Base-by-base conservation (phyloP, 2,888 invertebrate genomes). In the Cactoblastis cactorum region DNA sequence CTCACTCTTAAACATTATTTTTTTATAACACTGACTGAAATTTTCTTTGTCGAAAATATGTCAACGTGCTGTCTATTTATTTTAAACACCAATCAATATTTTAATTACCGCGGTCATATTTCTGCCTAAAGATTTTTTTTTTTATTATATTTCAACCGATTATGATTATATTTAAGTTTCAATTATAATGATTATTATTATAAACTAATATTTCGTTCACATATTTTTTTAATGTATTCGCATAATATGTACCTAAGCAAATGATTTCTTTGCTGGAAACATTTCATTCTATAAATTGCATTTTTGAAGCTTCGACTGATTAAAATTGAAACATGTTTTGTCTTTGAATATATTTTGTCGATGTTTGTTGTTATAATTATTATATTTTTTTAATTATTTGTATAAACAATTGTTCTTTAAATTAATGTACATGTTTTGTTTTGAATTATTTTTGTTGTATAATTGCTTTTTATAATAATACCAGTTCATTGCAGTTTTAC, bases 371-470 rank as follows among this genome's bases (percentile, higher is more conserved):
- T 90, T 90, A 90, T 90, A 91, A 88, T 85, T 90, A 91, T 90
- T 90, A 88, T 89, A 88, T 91, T 91, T 91, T 91, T 91, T 91
- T 91, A 91, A 91, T 91, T 91, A 91, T 91, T 91, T 92, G 92
- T 92, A 92, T 91, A 91, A 92, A 91, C 92, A 91, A 91, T 92
- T 92, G 92, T 92, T 92, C 92, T 92, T 92, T 92, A 92, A 92
- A 92, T 92, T 92, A 92, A 92, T 92, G 92, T 92, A 92, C 92
- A 92, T 92, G 92, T 93, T 93, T 93, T 93, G 92, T 92, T 93
- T 92, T 92, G 91, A 91, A 91, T 92, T 92, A 92, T 92, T 92
- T 92, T 92, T 92, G 93, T 93, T 92, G 93, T 93, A 92, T 92
- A 92, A 91, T 92, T 92, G 92, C 92, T 92, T 93, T 92, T 92